These are phyloP conservation scores for Ectropis crepuscularia DNA, from an alignment of 2,888 invertebrate species.

Conservation along the genomic window DNA sequence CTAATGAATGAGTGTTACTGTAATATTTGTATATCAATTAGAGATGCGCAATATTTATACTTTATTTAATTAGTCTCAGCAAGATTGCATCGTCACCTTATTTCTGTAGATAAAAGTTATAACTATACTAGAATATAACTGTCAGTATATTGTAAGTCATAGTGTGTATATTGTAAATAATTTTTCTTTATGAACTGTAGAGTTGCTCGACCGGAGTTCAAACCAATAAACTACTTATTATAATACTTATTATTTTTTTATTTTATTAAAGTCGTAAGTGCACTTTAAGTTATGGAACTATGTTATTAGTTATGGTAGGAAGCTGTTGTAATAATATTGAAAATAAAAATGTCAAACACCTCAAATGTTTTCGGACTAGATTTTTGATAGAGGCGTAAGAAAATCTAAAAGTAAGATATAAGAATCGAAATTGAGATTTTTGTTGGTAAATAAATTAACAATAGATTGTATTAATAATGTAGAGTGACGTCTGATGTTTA, in stretches of 20 bases:
- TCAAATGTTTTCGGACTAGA: conserved; percentile 39
- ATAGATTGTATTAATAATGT: too few relatives aligned
- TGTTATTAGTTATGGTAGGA: conserved; percentile 61
- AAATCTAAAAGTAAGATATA: conserved; percentile 1
- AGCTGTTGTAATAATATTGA: background rate
- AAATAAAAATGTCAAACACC: conserved; percentile 32
- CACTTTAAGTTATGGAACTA: conserved; percentile 83
- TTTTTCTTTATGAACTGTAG: conserved; percentile 78
- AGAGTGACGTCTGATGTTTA: too few relatives aligned
- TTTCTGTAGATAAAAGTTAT: conserved; percentile 80
- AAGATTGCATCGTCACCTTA: conserved; percentile 61
- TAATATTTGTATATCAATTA: too few relatives aligned
- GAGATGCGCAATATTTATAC: too few relatives aligned
- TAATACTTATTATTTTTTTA: conserved; percentile 76
- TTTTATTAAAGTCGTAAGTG: conserved; percentile 76
- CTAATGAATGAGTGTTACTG: too few relatives aligned
- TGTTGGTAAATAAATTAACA: background rate
- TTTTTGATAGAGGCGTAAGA: conserved; percentile 13
- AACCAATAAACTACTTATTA: conserved; percentile 67
- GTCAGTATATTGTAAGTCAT: conserved; percentile 77
- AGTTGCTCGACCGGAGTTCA: conserved; percentile 68
- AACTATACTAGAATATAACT: conserved; percentile 70
- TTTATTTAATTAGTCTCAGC: conserved; percentile 42
- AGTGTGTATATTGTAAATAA: conserved; percentile 82
- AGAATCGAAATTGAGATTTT: conserved; percentile 23